These are phyloP conservation scores for Drosophila nr. perissopoda DNA, from an alignment of 2,888 invertebrate genomes.

Conservation along the genomic window DNA sequence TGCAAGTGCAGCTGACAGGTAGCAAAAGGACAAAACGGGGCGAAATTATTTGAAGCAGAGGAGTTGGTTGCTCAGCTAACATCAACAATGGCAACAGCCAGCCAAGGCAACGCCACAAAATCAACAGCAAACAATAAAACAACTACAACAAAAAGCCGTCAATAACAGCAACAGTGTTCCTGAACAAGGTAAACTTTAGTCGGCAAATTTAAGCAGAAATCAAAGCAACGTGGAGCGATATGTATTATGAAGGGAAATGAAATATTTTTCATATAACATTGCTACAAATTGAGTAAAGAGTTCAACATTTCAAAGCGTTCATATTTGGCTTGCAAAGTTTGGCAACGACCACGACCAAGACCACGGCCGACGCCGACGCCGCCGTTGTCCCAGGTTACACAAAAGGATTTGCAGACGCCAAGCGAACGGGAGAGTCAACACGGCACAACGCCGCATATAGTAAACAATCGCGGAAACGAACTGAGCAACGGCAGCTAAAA, in stretches of 20 bases:
- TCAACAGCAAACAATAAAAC: conserved; percentile 29
- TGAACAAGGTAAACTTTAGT: conserved; percentile 28
- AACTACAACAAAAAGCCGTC: conserved; percentile 14
- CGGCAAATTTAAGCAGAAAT: conserved; percentile 49
- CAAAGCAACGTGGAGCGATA: conserved; percentile 46
- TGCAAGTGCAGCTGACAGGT: conserved; percentile 74
- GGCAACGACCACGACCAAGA: conserved; percentile 29
- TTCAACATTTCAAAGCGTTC: conserved; percentile 58
- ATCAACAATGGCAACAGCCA: conserved; percentile 44
- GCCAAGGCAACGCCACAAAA: conserved; percentile 59
- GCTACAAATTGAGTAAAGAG: conserved; percentile 59
- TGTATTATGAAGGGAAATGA: conserved; percentile 49
- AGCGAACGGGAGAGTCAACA: conserved; percentile 43
- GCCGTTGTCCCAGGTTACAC: conserved; percentile 75
- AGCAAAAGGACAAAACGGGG: conserved; percentile 43
- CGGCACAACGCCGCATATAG: conserved; percentile 23
- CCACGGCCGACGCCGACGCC: conserved; percentile 29
- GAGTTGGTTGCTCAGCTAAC: conserved; percentile 54
- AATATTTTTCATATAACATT: conserved; percentile 54
- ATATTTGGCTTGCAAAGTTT: conserved; percentile 58
- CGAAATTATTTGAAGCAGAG: conserved; percentile 57
- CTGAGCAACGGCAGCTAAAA: conserved; percentile 60
- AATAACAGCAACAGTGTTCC: conserved; percentile 25
- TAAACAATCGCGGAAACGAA: conserved; percentile 56
- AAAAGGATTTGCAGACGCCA: conserved; percentile 68